Conservation (phyloP, 2,797 vertebrate genomes). For the Holocentrus rufus region DNA sequence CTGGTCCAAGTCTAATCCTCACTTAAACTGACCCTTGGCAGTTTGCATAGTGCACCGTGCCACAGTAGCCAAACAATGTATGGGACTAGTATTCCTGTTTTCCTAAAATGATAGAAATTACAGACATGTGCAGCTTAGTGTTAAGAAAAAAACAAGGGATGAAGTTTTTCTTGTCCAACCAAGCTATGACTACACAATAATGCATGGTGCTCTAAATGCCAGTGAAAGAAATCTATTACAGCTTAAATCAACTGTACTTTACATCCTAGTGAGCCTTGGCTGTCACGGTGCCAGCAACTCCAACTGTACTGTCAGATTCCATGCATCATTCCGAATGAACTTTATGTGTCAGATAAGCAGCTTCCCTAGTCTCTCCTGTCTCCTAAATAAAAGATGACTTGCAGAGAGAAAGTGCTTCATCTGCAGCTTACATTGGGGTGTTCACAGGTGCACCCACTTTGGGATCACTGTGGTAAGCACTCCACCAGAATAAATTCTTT, state of each 20-base stretch:
- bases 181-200: neutral
- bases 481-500: conserved; percentile 53
- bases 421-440: conserved; percentile 36
- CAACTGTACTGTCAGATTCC: conserved; percentile 22
- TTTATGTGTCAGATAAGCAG: conserved; percentile 36
- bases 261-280: neutral
- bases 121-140: neutral
- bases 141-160: neutral
- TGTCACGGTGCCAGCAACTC: neutral
- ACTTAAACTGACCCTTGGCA: no score
- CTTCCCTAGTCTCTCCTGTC: conserved; percentile 27
- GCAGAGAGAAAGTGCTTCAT: conserved; percentile 37
- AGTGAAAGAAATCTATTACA: neutral
- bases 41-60: no score
- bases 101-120: neutral
- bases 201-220: neutral
- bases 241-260: conserved; percentile 4
- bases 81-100: no score
- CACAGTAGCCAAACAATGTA: no score
- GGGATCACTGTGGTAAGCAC: conserved; percentile 51
- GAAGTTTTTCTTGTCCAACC: neutral
- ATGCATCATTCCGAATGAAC: conserved; percentile 22
- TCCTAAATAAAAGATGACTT: conserved; percentile 63
- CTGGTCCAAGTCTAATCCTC: no score
- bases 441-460: conserved; percentile 46